Evolutionary conservation across 1,140 invertebrate genomes (phyloP).

Genomic region (Chymomyza costata): DNA sequence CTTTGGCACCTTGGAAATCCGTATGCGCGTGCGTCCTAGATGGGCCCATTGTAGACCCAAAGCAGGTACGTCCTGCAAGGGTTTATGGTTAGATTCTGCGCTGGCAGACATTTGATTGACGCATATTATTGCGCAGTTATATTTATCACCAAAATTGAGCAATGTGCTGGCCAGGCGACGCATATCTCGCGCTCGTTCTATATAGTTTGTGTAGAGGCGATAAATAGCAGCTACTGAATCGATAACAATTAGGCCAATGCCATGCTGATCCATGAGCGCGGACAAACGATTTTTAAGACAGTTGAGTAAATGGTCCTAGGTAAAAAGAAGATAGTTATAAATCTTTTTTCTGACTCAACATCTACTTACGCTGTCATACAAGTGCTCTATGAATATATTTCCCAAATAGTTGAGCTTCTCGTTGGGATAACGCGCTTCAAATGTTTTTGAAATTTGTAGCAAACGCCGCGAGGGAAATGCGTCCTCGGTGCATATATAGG

Average conservation of each 20-base stretch:
- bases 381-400: slow-evolving; percentile 71
- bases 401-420: slow-evolving; percentile 54
- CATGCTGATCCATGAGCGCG: slow-evolving; percentile 75
- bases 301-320: slow-evolving; percentile 73
- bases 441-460: slow-evolving; percentile 75
- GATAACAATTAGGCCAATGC: slow-evolving; percentile 82
- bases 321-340: background rate
- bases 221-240: slow-evolving; percentile 87
- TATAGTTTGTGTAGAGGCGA: slow-evolving; percentile 79
- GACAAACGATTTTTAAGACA: slow-evolving; percentile 78
- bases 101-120: slow-evolving; percentile 83
- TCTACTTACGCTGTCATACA: slow-evolving; percentile 78
- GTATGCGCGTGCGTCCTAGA: slow-evolving; percentile 80
- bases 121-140: slow-evolving; percentile 80
- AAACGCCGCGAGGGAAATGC: slow-evolving; percentile 84
- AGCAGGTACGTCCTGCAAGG: slow-evolving; percentile 75
- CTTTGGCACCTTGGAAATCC: slow-evolving; percentile 76
- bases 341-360: background rate
- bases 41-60: slow-evolving; percentile 83
- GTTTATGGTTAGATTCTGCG: slow-evolving; percentile 14
- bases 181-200: slow-evolving; percentile 78
- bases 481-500: slow-evolving; percentile 87
- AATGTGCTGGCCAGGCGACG: slow-evolving; percentile 78
- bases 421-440: slow-evolving; percentile 45
- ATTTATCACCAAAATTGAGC: slow-evolving; percentile 77